Evolutionary conservation across 1,140 invertebrate species (phyloP), one percentile per base, ranked within the genome.

Genomic region (Apis cerana): DNA sequence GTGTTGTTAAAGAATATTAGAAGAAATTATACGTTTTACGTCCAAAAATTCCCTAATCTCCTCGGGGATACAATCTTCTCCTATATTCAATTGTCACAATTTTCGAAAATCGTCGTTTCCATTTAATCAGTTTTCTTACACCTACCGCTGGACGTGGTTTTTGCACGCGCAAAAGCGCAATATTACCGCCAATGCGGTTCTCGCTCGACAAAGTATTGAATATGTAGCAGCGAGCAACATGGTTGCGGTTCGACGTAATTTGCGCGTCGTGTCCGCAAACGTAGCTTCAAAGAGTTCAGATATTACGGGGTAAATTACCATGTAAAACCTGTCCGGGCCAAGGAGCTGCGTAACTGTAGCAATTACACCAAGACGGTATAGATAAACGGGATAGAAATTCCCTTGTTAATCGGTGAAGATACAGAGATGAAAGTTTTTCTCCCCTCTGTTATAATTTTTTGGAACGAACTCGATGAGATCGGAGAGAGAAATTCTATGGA

Each of bases 201-300:
- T 80, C 72, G 27, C 15, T n/a, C 17, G 59, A 50, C 56, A 61
- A 74, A 74, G 74, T 74, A 74, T 80, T 65, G 48, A 54, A 74
- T 43, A 43, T 59, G 21, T 27, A 56, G 8, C 43, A 72, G 50
- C 23, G 50, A 80, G 70, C 58, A 64, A 56, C 69, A 50, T n/a
- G 78, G 69, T 59, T 62, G 69, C 48, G 78, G 78, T 74, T 80
- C 10, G 52, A 80, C 62, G 78, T 52, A 74, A 80, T 80, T 80
- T 72, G 69, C 58, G 50, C 69, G 69, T 72, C 58, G 56, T 62
- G 23, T 62, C 68, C 78, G 58, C 78, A 62, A 72, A 64, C 78
- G 59, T 62, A 56, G 69, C 48, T 80, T 81, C 62, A 64, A 81
- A 75, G 59, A 64, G 50, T 67, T 21, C 12, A 27, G 71, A 81